These are phyloP conservation scores for Antedon bifida DNA, from an alignment of 35 echinoderm and acorn worm genomes.

Conservation along the genomic window DNA sequence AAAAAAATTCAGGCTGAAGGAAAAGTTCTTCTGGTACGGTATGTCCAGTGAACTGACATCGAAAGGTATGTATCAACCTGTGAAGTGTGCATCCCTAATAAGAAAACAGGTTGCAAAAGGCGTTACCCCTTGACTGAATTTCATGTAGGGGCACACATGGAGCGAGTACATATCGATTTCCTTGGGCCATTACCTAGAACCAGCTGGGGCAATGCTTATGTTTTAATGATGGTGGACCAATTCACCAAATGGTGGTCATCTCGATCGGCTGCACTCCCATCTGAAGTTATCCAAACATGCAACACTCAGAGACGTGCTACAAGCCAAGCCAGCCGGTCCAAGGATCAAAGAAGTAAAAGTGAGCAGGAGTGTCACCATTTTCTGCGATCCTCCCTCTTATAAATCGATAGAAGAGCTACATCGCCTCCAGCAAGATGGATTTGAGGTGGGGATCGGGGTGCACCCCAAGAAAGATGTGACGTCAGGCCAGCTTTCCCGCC, in stretches of 20 bases:
- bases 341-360: no score
- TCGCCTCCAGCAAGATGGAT: no score
- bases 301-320: background rate
- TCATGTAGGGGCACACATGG: conserved; percentile 2
- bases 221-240: conserved; percentile 23
- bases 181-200: conserved; percentile 8
- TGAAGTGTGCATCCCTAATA: background rate
- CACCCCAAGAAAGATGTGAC: no score
- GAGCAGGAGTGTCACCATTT: no score
- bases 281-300: no score
- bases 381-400: no score
- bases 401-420: no score
- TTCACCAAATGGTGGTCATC: conserved; percentile 33
- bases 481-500: no score
- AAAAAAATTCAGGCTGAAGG: no score
- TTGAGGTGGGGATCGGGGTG: no score
- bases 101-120: no score
- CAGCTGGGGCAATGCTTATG: background rate
- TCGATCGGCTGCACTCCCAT: background rate
- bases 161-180: conserved; percentile 21
- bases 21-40: conserved; percentile 23
- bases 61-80: background rate
- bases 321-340: background rate
- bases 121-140: no score
- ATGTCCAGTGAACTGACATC: background rate